Percentiles rank a stretch among this genome's conserved stretches.
Conservation (phyloP, 2,113 vertebrate species). For the Nannospalax galili region DNA sequence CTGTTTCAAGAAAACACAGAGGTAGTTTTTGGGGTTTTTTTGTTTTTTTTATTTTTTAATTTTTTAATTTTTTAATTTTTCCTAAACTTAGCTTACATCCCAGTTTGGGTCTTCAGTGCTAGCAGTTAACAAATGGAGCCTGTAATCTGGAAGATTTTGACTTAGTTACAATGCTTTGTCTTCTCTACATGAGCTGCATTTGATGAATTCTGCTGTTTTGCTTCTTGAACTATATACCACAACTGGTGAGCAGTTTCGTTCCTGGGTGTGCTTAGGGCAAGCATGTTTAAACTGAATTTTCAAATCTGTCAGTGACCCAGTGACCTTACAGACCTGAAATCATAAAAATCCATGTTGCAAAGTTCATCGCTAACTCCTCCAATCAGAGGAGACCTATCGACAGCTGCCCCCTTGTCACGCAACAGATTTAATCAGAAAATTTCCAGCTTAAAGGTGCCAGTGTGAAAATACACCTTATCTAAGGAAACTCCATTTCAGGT, state of each 20-base stretch:
- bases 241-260: not conserved
- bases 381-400: conserved; percentile 38
- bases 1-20: not conserved
- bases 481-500: conserved; percentile 43
- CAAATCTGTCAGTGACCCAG: not conserved
- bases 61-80: too few species aligned
- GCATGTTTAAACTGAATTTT: conserved; percentile 10
- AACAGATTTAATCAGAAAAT: not conserved
- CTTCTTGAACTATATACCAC: not conserved
- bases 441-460: not conserved
- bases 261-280: not conserved
- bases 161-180: not conserved
- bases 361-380: conserved; percentile 3
- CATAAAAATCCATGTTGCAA: not conserved
- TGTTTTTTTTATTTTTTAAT: too few species aligned
- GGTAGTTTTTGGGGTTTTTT: not conserved
- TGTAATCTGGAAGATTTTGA: not conserved
- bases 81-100: not conserved
- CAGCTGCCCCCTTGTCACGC: not conserved
- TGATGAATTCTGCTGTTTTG: not conserved
- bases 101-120: not conserved
- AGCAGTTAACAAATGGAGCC: not conserved
- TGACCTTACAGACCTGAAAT: conserved; percentile 5
- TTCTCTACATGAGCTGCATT: not conserved
- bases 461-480: conserved; percentile 3